These are phyloP conservation scores for Nothoprocta pentlandii DNA, from an alignment of 2,113 vertebrate species.

Conservation along the genomic window DNA sequence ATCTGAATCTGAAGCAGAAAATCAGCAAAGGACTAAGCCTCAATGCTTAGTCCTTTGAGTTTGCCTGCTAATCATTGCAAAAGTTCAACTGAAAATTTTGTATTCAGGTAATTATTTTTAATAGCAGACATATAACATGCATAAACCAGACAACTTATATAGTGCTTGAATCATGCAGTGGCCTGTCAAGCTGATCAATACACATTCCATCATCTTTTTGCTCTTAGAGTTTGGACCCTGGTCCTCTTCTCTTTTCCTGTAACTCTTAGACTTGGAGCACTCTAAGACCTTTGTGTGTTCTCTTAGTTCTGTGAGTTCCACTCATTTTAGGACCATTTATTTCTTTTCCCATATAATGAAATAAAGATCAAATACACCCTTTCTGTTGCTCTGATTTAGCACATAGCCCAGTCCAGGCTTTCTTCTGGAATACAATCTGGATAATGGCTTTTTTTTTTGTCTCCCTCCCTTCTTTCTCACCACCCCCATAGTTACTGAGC, in stretches of 20 bases:
- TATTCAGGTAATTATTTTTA: background rate
- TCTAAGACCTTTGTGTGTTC: background rate
- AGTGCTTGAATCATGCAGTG: background rate
- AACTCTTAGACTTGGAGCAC: background rate
- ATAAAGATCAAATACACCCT: background rate
- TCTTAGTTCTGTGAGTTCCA: background rate
- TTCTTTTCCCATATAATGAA: background rate
- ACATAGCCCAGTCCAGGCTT: background rate
- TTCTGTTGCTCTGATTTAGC: background rate
- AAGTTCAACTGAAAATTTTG: background rate
- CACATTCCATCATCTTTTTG: background rate
- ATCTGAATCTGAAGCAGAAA: background rate
- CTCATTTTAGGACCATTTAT: background rate
- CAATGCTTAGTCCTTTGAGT: background rate
- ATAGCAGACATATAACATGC: background rate
- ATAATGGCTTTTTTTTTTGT: background rate
- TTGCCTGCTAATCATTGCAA: background rate
- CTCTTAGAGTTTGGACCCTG: background rate
- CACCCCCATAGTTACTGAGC: slow-evolving; percentile 82
- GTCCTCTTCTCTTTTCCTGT: background rate
- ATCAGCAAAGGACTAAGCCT: background rate
- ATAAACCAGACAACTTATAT: background rate
- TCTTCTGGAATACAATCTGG: background rate
- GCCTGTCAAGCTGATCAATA: background rate
- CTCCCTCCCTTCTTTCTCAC: background rate